phyloP scores from a whole-genome alignment of 1,140 invertebrate genomes.

The Chrysomallon squamiferum region DNA sequence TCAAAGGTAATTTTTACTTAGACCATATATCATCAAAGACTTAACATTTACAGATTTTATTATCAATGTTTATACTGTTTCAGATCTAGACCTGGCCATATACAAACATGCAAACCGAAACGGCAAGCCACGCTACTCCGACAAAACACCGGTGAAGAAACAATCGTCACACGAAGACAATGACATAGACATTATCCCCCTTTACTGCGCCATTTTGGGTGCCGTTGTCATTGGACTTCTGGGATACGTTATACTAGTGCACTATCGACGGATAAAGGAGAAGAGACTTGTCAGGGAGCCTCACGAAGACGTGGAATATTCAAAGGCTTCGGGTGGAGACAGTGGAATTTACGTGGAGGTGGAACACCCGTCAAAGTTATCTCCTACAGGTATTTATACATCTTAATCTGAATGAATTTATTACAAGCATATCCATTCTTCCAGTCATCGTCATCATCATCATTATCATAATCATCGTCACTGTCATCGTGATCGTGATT shows the following conservation, averaged over 20 bases:
- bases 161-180: background rate
- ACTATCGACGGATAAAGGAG: constrained; percentile 43
- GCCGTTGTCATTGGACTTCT: constrained; percentile 55
- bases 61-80: too few species aligned
- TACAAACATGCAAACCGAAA: background rate
- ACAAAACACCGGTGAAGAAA: background rate
- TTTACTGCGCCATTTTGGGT: constrained; percentile 57
- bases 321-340: constrained; percentile 44
- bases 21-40: too few species aligned
- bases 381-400: background rate
- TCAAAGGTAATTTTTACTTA: too few species aligned
- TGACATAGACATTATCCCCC: constrained; percentile 48
- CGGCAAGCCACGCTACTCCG: background rate
- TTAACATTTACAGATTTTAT: too few species aligned
- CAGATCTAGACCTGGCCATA: too few species aligned
- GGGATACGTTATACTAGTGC: constrained; percentile 54
- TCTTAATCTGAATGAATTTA: background rate
- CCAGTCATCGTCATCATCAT: background rate
- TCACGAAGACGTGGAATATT: constrained; percentile 52
- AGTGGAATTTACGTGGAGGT: constrained; percentile 48
- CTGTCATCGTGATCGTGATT: too few species aligned
- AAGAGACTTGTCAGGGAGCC: constrained; percentile 39
- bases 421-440: background rate
- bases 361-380: constrained; percentile 18
- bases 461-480: too few species aligned